A percentile compares a stretch with the other conserved stretches of the same genome.
These are phyloP conservation scores for Mantis religiosa DNA, from an alignment of 2,888 invertebrate genomes.

Conservation along the genomic window DNA sequence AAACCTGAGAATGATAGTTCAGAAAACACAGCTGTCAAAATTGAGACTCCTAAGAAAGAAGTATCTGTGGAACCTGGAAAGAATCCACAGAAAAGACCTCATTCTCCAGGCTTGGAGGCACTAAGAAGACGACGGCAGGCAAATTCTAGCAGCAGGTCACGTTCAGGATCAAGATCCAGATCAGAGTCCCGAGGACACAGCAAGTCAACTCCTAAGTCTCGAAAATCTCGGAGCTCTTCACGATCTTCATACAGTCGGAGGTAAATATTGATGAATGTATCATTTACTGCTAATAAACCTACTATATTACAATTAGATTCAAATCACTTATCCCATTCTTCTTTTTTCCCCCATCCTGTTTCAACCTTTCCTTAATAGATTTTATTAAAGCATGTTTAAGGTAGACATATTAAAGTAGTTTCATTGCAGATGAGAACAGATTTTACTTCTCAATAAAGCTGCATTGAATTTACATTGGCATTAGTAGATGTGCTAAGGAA, in stretches of 20 bases:
- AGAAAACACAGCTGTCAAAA: background rate
- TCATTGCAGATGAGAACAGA: background rate
- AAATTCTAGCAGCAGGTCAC: slow-evolving; percentile 31
- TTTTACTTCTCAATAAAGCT: background rate
- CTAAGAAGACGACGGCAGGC: slow-evolving; percentile 5
- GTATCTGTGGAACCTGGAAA: background rate
- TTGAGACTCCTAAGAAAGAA: background rate
- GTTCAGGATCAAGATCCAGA: slow-evolving; percentile 37
- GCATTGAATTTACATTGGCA: background rate
- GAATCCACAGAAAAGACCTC: background rate
- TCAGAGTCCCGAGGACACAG: slow-evolving; percentile 32
- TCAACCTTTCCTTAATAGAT: background rate
- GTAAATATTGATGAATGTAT: slow-evolving; percentile 36
- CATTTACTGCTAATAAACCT: background rate
- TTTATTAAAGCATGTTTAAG: background rate
- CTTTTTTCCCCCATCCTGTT: background rate
- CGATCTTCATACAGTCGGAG: slow-evolving; percentile 42
- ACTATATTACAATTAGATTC: background rate
- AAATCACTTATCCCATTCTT: background rate
- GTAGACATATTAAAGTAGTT: background rate
- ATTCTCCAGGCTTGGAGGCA: slow-evolving; percentile 14
- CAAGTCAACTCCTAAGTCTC: slow-evolving; percentile 34
- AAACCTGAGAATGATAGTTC: background rate
- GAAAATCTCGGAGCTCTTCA: slow-evolving; percentile 48
- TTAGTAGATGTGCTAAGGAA: background rate